Evolutionary conservation across 1,140 invertebrate species (phyloP).

Genomic region (Chironomus tepperi): DNA sequence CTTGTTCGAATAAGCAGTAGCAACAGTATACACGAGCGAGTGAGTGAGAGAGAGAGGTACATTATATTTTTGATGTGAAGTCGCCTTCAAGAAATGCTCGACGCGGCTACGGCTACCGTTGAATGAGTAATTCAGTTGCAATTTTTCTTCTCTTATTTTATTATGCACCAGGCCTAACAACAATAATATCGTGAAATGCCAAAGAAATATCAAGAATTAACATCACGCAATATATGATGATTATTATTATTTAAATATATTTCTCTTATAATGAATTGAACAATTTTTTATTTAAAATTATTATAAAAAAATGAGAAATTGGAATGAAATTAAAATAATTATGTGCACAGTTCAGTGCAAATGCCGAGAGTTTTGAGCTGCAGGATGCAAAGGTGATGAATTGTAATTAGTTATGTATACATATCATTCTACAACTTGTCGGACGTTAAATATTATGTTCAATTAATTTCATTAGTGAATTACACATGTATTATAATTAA

Average conservation of each 20-base stretch:
- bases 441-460: too few relatives aligned
- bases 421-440: neutral
- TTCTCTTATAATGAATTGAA: conserved; percentile 17
- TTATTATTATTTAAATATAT: conserved; percentile 19
- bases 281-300: neutral
- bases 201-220: conserved; percentile 20
- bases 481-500: too few relatives aligned
- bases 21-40: neutral
- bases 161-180: neutral
- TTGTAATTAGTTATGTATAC: neutral
- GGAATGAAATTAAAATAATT: conserved; percentile 14
- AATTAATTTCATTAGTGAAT: too few relatives aligned
- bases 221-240: neutral
- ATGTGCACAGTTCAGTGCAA: conserved; percentile 11
- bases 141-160: neutral
- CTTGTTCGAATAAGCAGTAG: neutral
- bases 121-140: conserved; percentile 21
- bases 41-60: neutral
- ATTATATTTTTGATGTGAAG: neutral
- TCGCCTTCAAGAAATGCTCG: neutral
- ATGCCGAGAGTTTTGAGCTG: neutral
- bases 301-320: neutral
- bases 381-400: neutral
- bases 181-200: conserved; percentile 16
- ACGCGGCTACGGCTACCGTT: neutral